phyloP scores from a whole-genome alignment of 2,797 vertebrate genomes.

The Meriones psammophilus region DNA sequence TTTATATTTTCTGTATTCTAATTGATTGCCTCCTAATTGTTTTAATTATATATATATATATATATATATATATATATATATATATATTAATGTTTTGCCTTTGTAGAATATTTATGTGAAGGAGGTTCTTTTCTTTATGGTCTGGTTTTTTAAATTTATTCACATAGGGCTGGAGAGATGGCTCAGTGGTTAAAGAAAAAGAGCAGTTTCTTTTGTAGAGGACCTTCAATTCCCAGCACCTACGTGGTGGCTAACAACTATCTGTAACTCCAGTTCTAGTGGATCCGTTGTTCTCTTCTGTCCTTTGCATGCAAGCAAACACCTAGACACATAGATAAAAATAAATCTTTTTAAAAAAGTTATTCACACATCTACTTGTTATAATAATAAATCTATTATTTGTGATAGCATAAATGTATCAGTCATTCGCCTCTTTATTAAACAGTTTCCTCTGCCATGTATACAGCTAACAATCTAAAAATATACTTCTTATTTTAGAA shows the following conservation, averaged over 20 bases:
- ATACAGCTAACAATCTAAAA: background rate
- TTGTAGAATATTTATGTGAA: background rate
- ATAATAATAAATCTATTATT: background rate
- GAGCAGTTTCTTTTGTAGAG: background rate
- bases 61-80: background rate
- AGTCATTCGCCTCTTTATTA: background rate
- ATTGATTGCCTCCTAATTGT: background rate
- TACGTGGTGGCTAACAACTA: background rate
- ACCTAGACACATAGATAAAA: background rate
- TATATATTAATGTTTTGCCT: background rate
- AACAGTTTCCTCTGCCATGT: background rate
- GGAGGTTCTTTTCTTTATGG: background rate
- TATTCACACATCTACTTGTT: background rate
- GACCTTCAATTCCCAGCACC: background rate
- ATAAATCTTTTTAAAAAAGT: background rate
- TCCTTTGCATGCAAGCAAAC: background rate
- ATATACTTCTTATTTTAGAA: background rate
- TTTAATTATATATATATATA: background rate
- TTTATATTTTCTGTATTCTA: background rate
- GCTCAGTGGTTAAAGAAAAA: background rate
- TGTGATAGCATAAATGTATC: background rate
- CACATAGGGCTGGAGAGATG: background rate
- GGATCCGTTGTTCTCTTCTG: background rate
- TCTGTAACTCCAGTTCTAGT: background rate
- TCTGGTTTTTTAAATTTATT: background rate